Percentiles rank a stretch among this genome's conserved stretches.
phyloP scores from a whole-genome alignment of 2,888 invertebrate species.

The Subacronicta megacephala region DNA sequence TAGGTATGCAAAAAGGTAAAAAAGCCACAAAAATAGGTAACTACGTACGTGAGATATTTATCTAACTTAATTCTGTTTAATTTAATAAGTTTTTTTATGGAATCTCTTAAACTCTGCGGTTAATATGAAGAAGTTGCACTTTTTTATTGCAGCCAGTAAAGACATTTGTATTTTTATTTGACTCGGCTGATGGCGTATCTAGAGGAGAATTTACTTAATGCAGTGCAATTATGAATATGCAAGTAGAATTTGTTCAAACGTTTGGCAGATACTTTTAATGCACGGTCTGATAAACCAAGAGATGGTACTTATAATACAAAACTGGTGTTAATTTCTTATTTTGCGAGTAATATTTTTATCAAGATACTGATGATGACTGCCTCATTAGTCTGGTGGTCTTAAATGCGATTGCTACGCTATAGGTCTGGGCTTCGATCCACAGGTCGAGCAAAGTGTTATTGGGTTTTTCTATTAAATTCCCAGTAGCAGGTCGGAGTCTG shows the following conservation, averaged over 20 bases:
- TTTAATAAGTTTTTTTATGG: constrained; percentile 25
- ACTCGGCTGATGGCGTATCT: constrained; percentile 29
- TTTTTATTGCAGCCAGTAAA: constrained; percentile 26
- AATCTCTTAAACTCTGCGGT: constrained; percentile 17
- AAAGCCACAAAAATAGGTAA: constrained; percentile 7
- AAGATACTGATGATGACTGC: too few relatives aligned
- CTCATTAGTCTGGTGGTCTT: too few relatives aligned
- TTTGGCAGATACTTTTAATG: constrained; percentile 50
- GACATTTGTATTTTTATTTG: constrained; percentile 25
- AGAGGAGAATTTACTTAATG: constrained; percentile 35
- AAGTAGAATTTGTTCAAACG: constrained; percentile 58
- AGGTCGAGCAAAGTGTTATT: too few relatives aligned
- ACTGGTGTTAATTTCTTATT: constrained; percentile 20
- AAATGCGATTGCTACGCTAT: too few relatives aligned
- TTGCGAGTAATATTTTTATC: not conserved
- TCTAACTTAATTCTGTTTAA: constrained; percentile 41
- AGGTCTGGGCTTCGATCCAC: too few relatives aligned
- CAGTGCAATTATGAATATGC: constrained; percentile 49
- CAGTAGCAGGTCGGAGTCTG: too few relatives aligned
- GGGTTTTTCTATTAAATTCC: too few relatives aligned
- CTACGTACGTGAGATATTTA: constrained; percentile 17
- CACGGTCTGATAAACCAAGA: constrained; percentile 10
- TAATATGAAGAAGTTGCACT: constrained; percentile 35
- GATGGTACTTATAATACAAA: constrained; percentile 13
- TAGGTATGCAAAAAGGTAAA: constrained; percentile 14